Conservation (phyloP, 1,140 invertebrate genomes). For the Lucilia cuprina region DNA sequence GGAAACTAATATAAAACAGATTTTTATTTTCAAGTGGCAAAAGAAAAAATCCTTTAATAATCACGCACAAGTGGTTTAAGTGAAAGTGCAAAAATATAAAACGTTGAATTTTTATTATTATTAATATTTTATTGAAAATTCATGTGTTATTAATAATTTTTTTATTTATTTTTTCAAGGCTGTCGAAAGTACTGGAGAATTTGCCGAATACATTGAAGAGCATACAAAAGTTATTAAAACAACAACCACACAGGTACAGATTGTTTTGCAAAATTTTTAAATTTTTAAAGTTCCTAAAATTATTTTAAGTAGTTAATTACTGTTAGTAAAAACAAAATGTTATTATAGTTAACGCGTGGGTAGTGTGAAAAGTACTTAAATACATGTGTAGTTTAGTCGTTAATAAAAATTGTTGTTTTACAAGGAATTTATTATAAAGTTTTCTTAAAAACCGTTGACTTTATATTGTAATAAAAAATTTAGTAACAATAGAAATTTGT, state of each 20-base stretch:
- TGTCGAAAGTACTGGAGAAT: constrained; percentile 61
- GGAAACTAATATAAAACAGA: not conserved
- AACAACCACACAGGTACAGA: constrained; percentile 64
- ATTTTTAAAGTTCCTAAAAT: not conserved
- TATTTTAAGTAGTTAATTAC: not conserved
- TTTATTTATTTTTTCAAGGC: constrained; percentile 44
- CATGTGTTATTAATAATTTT: not conserved
- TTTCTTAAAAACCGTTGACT: too few species aligned
- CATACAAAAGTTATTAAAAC: constrained; percentile 56
- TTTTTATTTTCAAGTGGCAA: not conserved
- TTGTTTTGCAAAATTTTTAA: constrained; percentile 71
- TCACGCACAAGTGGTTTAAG: not conserved
- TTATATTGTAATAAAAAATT: too few species aligned
- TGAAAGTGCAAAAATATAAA: not conserved
- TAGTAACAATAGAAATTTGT: too few species aligned
- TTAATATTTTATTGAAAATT: too few species aligned
- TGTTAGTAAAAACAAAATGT: not conserved
- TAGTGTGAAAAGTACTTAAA: not conserved
- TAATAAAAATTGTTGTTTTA: not conserved
- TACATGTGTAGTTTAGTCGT: not conserved
- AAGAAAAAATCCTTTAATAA: not conserved
- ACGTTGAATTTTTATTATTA: not conserved
- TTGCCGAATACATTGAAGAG: constrained; percentile 59
- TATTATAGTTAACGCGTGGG: not conserved
- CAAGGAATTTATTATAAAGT: not conserved